Evolutionary conservation across 1,140 invertebrate species (phyloP).

Genomic region (Phthorimaea operculella): DNA sequence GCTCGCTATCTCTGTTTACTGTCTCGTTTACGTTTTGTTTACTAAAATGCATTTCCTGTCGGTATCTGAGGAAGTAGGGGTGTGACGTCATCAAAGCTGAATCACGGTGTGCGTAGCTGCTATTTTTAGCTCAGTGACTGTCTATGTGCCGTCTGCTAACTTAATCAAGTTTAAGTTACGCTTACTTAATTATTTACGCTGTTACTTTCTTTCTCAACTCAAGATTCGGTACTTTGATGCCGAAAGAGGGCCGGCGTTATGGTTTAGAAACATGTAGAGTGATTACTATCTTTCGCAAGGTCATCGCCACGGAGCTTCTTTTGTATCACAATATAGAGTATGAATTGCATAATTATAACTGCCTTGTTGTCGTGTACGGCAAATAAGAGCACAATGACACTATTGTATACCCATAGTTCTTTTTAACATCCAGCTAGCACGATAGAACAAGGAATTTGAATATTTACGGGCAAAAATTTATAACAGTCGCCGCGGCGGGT

Average conservation of each 20-base stretch:
- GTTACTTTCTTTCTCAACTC: too few species aligned
- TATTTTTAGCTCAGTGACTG: conserved; percentile 35
- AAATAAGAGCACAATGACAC: too few species aligned
- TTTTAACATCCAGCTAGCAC: too few species aligned
- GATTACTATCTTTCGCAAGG: conserved; percentile 1
- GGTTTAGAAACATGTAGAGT: background rate
- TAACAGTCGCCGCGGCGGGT: background rate
- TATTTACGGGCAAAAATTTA: background rate
- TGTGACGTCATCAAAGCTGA: conserved; percentile 10
- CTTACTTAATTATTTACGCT: too few species aligned
- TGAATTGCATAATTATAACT: background rate
- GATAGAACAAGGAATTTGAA: background rate
- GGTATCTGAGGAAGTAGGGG: background rate
- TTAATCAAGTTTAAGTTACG: too few species aligned
- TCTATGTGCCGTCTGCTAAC: too few species aligned
- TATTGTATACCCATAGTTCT: too few species aligned
- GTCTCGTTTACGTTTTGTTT: background rate
- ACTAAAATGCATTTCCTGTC: background rate
- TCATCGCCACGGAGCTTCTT: background rate
- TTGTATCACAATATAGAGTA: background rate
- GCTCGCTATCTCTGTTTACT: background rate
- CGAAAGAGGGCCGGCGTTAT: too few species aligned
- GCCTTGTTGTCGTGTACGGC: too few species aligned
- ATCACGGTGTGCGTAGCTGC: conserved; percentile 36
- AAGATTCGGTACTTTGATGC: too few species aligned